A percentile compares a stretch with the other conserved stretches of the same genome.
These are phyloP conservation scores for Trypoxylus dichotomus DNA, from an alignment of 1,140 invertebrate species.

Conservation along the genomic window DNA sequence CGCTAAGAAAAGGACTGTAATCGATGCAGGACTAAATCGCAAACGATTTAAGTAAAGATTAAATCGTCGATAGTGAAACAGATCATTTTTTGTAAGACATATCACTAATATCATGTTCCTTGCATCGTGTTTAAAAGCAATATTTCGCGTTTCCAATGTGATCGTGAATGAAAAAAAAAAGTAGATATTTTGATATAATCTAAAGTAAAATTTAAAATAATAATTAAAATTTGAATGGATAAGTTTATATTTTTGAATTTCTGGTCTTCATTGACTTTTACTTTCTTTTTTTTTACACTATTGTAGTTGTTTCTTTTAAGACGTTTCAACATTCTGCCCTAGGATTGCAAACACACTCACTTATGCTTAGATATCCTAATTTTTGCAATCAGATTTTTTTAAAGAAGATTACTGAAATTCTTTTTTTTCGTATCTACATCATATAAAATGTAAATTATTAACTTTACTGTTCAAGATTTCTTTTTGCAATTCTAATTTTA, in stretches of 20 bases:
- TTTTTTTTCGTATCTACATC: too few relatives aligned
- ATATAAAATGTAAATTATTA: too few relatives aligned
- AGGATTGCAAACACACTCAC: too few relatives aligned
- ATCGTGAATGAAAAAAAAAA: background rate
- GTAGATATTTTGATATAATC: conserved; percentile 13
- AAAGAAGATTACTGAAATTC: too few relatives aligned
- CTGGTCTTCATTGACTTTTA: background rate
- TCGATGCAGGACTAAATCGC: conserved; percentile 5
- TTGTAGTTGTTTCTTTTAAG: background rate
- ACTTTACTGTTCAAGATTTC: background rate
- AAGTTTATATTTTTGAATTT: background rate
- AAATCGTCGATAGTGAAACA: background rate
- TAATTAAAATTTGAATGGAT: background rate
- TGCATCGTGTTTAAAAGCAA: conserved; percentile 12
- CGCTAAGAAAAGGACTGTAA: background rate
- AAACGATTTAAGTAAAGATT: background rate
- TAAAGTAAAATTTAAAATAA: background rate
- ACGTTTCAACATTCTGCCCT: background rate
- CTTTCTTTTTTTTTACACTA: background rate
- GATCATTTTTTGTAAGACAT: background rate
- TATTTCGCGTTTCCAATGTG: background rate
- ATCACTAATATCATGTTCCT: background rate
- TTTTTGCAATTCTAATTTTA: background rate
- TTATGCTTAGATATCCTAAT: too few relatives aligned
- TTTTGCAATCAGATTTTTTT: too few relatives aligned